These are phyloP conservation scores for Poecilia latipinna DNA, from an alignment of 2,113 vertebrate species.

Conservation along the genomic window DNA sequence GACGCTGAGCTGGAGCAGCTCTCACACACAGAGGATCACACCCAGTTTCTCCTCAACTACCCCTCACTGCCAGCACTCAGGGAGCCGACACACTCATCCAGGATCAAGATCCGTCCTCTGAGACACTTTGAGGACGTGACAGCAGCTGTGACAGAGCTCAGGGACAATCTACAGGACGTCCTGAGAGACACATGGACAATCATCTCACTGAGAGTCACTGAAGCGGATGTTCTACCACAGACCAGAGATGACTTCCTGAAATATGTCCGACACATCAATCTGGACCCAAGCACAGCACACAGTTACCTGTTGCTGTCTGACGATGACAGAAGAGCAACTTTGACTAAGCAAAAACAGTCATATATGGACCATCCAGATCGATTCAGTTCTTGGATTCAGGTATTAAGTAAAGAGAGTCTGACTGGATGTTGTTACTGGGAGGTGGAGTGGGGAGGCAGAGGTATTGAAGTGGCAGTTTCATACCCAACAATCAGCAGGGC, in stretches of 20 bases:
- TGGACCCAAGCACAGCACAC: conserved; percentile 14
- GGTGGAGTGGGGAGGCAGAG: neutral
- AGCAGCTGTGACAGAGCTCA: neutral
- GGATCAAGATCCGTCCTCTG: neutral
- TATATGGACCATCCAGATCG: conserved; percentile 20
- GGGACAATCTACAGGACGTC: neutral
- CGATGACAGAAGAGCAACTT: conserved; percentile 6
- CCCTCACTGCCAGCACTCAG: too few relatives aligned
- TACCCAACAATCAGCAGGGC: conserved; percentile 13
- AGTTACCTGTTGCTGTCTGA: conserved; percentile 11
- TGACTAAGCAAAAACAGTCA: neutral
- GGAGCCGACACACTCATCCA: neutral
- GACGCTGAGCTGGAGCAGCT: too few relatives aligned
- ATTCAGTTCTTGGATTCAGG: conserved; percentile 6
- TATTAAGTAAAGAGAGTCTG: conserved; percentile 29
- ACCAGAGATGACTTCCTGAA: neutral
- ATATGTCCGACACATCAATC: neutral
- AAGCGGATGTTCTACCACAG: neutral
- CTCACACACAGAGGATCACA: too few relatives aligned
- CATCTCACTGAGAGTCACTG: neutral
- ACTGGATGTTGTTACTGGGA: neutral
- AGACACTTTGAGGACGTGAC: neutral
- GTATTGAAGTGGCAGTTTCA: neutral
- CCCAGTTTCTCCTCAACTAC: too few relatives aligned
- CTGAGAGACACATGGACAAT: neutral